Base-by-base conservation (phyloP, 2,113 vertebrate genomes). In the Malurus melanocephalus region DNA sequence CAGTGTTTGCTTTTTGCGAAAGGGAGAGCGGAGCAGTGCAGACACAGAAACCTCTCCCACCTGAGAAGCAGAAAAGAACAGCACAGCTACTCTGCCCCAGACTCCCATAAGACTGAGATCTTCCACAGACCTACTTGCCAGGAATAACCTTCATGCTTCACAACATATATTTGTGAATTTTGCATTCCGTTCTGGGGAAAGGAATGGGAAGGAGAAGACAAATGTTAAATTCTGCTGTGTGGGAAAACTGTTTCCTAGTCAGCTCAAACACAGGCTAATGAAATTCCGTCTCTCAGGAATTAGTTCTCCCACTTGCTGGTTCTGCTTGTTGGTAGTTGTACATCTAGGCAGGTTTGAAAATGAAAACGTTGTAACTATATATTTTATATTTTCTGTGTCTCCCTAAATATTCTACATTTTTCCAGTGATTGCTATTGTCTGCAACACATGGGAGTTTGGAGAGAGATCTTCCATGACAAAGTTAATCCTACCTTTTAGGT, bases 401-500 rank as follows among this genome's bases (percentile, higher is more conserved):
- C 32, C 64, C n/a, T 62, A 66, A 61, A 69, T 73, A 38, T 17
- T 67, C 89, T 27, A 53, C 45, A 6, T 40, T 32, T 64, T 85
- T 49, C 13, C 28, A 73, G 26, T 4, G 48, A 86, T 67, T 84
- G n/a, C 30, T 52, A 52, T 23, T 64, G n/a, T 43, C 64, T 92
- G 84, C 38, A 87, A 66, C 33, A 83, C 7, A 53, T 3, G 60
- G 84, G 45, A 92, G 45, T 43, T 73, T 43, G 18, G 75, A 86
- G 43, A 90, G 61, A 74, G 48, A 48, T 57, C 53, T 87, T 86
- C 83, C 53, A 59, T 60, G 52, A 73, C 22, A 92, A 65, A 82
- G 52, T 38, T 74, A 82, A 90, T 71, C 12, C 3, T 83, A 66
- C 42, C 53, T 93, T 85, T 78, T 52, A 42, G 35, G 16, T 80